Evolutionary conservation across 2,888 invertebrate genomes (phyloP), one percentile per base, ranked within the genome.

Genomic region (Mythimna impura): DNA sequence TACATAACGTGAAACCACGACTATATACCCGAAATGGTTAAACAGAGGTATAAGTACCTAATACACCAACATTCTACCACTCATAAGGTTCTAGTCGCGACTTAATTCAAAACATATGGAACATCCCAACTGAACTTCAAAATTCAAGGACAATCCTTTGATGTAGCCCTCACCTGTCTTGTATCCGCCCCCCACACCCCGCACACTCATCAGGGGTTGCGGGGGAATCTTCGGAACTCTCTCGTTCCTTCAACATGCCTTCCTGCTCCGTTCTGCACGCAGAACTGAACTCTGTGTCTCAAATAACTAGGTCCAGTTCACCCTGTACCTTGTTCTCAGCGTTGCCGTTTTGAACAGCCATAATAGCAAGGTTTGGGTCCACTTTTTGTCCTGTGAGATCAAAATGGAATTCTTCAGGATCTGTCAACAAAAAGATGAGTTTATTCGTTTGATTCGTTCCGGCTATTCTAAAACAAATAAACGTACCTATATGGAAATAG

Each of bases 201-300:
- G 97, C 97, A 88, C 97, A 97, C 91, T 95, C 95, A 86, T 96
- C 96, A 6, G 96, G 95, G 61, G 91, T 86, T 60, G 91, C 89
- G 64, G 96, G 95, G 71, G 96, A 96, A 71, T 92, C 94, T 88
- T 94, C 94, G 91, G 96, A 94, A 92, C 97, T 95, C 88, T 97
- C 96, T 71, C 97, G 97, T 93, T 97, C 97, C 93, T 97, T 97
- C 94, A 97, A 94, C 97, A 97, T 97, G 81, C 89, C 89, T 89
- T 91, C 89, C 84, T 90, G 89, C 75, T 91, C 91, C 88, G 89
- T 89, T 85, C 86, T 90, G 87, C 86, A 84, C 57, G 81, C 90
- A 84, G 90, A 90, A 90, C 88, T 88, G 84, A 86, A 88, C 90
- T 92, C 90, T 93, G 63, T 88, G 62, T 92, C 94, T 95, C 94